Evolutionary conservation across 2,888 invertebrate species (phyloP).

Genomic region (Sericinus montela): DNA sequence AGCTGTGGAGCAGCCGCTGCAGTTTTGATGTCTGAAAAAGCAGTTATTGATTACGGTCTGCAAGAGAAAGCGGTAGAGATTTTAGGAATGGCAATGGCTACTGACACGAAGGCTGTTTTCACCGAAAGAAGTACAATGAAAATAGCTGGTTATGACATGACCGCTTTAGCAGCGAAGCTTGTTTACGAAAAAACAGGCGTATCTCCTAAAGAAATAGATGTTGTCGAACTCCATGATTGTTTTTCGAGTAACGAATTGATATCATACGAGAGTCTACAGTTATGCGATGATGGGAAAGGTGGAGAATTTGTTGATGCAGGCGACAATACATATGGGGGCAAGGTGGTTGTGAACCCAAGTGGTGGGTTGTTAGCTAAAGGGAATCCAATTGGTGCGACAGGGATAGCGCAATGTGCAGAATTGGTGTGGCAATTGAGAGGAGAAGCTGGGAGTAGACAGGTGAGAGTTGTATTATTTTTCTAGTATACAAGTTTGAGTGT

Average conservation of each 20-base stretch:
- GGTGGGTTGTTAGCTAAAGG: conserved; percentile 99
- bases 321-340: conserved; percentile 98
- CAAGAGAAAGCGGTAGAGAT: conserved; percentile 94
- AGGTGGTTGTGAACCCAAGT: conserved; percentile 98
- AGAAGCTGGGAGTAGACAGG: conserved; percentile 86
- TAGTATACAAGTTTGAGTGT: neutral
- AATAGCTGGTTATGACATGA: conserved; percentile 95
- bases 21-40: conserved; percentile 94
- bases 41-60: conserved; percentile 90
- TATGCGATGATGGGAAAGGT: conserved; percentile 95
- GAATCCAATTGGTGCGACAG: conserved; percentile 98
- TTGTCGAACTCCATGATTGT: conserved; percentile 98
- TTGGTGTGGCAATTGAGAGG: conserved; percentile 93
- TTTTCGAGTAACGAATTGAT: conserved; percentile 98
- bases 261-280: conserved; percentile 97
- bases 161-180: conserved; percentile 87
- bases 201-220: conserved; percentile 91
- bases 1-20: conserved; percentile 98
- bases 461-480: conserved; percentile 49
- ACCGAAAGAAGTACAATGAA: conserved; percentile 86
- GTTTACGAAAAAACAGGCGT: conserved; percentile 87
- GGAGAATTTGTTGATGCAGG: conserved; percentile 95
- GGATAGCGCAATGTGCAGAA: conserved; percentile 93
- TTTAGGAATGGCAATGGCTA: conserved; percentile 97
- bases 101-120: conserved; percentile 93